phyloP scores from a whole-genome alignment of 2,888 invertebrate species.

The Hemicrepidius hirtus region DNA sequence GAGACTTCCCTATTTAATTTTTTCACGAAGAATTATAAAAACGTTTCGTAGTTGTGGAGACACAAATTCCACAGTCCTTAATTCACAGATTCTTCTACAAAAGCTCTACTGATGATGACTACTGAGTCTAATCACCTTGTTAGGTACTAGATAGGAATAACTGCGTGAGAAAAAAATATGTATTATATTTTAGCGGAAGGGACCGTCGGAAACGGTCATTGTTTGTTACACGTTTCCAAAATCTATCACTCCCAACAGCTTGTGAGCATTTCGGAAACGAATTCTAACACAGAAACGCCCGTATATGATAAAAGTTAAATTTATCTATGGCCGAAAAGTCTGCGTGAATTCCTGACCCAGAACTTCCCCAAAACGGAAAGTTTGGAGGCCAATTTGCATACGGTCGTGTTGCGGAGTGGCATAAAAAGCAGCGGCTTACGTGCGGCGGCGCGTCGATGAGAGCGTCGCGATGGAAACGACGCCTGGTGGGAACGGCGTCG shows the following conservation, averaged over 20 bases:
- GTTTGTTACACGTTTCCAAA: conserved; percentile 4
- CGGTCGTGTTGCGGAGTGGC: conserved; percentile 36
- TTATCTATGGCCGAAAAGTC: conserved; percentile 9
- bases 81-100: too few species aligned
- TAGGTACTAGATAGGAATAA: too few species aligned
- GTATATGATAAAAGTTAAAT: not conserved
- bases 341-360: conserved; percentile 17
- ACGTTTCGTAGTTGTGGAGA: too few species aligned
- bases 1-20: too few species aligned
- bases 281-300: not conserved
- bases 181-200: not conserved
- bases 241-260: not conserved
- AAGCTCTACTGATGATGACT: too few species aligned
- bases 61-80: too few species aligned
- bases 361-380: conserved; percentile 29
- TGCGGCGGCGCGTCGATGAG: conserved; percentile 54
- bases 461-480: conserved; percentile 54
- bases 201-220: not conserved
- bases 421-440: conserved; percentile 44
- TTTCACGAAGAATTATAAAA: too few species aligned
- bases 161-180: too few species aligned
- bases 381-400: conserved; percentile 43
- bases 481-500: conserved; percentile 53
- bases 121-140: too few species aligned
- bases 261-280: not conserved